Conservation (phyloP, 92 coral and sea anemone genomes). For the Epizoanthus ramosus region DNA sequence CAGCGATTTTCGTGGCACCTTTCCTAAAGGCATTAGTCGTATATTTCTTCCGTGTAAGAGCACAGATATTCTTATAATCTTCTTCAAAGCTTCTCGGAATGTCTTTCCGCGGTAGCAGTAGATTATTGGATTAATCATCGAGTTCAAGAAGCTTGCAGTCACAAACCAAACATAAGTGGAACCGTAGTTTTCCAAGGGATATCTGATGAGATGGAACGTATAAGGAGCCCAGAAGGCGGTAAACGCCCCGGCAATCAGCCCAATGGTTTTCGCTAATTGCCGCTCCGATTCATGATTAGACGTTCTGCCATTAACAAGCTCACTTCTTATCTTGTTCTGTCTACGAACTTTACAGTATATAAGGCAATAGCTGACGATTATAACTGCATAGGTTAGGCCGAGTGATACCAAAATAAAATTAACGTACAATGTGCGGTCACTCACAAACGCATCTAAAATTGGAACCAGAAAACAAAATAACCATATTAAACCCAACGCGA, state of each 20-base stretch:
- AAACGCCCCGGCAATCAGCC: background rate
- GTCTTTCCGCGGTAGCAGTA: slow-evolving; percentile 5
- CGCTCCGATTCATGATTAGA: background rate
- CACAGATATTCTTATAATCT: background rate
- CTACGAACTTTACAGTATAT: slow-evolving; percentile 16
- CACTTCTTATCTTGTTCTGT: background rate
- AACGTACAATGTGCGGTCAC: background rate
- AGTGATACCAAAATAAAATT: background rate
- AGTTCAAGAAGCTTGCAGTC: slow-evolving; percentile 1
- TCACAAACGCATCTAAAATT: background rate
- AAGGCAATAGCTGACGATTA: slow-evolving; percentile 9
- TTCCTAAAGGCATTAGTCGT: no score
- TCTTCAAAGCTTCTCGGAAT: slow-evolving; percentile 13
- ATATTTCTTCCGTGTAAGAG: no score
- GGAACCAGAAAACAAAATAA: background rate
- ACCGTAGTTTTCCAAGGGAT: background rate
- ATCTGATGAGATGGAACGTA: background rate
- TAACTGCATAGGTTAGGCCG: background rate
- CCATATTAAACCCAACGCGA: background rate
- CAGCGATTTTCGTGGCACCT: no score
- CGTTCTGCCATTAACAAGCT: background rate
- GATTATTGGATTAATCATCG: slow-evolving; percentile 3
- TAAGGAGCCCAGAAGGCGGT: slow-evolving; percentile 21
- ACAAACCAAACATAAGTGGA: slow-evolving; percentile 6
- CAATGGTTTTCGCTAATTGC: slow-evolving; percentile 1